Conservation (phyloP, 2,797 vertebrate species). For the Sebastes baramenuke region DNA sequence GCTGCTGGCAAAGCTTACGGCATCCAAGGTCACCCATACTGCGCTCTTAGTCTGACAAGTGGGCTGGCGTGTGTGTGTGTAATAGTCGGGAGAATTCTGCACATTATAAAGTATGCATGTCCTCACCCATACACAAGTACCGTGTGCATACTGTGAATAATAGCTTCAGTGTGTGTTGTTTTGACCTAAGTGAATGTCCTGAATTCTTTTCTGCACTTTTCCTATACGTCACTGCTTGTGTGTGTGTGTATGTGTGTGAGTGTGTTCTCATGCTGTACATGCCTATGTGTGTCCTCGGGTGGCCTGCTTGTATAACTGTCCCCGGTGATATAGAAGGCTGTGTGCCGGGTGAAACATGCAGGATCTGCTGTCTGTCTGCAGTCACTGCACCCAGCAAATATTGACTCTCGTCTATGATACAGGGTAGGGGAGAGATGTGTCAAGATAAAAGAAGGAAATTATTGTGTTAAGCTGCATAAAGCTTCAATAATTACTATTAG, state of each 20-base stretch:
- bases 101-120: background rate
- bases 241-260: background rate
- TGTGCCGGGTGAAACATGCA: background rate
- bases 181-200: background rate
- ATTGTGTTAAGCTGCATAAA: background rate
- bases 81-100: background rate
- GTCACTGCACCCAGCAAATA: background rate
- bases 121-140: background rate
- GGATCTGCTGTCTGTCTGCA: background rate
- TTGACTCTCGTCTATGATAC: background rate
- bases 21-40: slow-evolving; percentile 43
- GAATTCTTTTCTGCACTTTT: background rate
- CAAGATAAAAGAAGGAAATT: background rate
- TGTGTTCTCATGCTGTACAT: background rate
- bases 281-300: slow-evolving; percentile 27
- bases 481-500: background rate
- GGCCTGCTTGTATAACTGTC: slow-evolving; percentile 38
- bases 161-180: background rate
- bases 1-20: slow-evolving; percentile 29
- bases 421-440: background rate
- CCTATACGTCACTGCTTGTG: too few relatives aligned
- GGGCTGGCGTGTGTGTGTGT: background rate
- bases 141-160: background rate
- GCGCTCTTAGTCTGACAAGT: slow-evolving; percentile 20
- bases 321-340: slow-evolving; percentile 17